Base-by-base conservation (phyloP, 2,888 invertebrate species). In the Amblyjoppa proteus region DNA sequence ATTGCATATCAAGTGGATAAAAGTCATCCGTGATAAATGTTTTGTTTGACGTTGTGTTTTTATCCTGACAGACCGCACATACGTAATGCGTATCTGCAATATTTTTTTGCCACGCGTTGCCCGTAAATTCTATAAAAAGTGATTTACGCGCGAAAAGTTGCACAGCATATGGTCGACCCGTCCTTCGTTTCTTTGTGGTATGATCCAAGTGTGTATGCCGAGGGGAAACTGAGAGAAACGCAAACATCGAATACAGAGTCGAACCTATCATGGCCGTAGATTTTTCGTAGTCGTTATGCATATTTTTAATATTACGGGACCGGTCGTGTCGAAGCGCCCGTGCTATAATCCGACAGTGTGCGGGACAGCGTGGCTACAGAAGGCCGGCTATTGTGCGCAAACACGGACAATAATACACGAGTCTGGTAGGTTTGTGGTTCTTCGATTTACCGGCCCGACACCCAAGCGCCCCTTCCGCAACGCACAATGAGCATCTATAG, bases 121-220 rank as follows among this genome's bases (percentile, higher is more conserved):
- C n/a, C 61, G n/a, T 31, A 64, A 31, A 64, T 31, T 64, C n/a
- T 11, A 5, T 6, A 16, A 51, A 45, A n/a, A n/a, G 16, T 69
- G 78, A 70, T 70, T 69, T 69, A 78, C 70, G 69, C 41, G 69
- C 6, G 13, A 20, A 70, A 66, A n/a, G 38, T 49, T 51, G 7
- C 34, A 69, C n/a, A 69, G 45, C 85, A 82, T 85, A 79, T 85
- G 85, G 81, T 11, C 56, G 53, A 77, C 66, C 56, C 25, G 53
- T 28, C 66, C 56, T 74, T 74, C 45, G 64, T 79, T 75, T 58
- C 70, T 49, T 81, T 75, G 70, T 75, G 53, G 69, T 53, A 28
- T 3, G 66, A 53, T 34, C 34, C 70, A 25, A 6, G 20, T 7
- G 41, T 31, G 5, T 34, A 34, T 45, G 34, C 6, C 49, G 34